Percentiles rank a stretch among this genome's conserved stretches.
These are phyloP conservation scores for Vombatus ursinus DNA, from an alignment of 2,113 vertebrate species.

Conservation along the genomic window DNA sequence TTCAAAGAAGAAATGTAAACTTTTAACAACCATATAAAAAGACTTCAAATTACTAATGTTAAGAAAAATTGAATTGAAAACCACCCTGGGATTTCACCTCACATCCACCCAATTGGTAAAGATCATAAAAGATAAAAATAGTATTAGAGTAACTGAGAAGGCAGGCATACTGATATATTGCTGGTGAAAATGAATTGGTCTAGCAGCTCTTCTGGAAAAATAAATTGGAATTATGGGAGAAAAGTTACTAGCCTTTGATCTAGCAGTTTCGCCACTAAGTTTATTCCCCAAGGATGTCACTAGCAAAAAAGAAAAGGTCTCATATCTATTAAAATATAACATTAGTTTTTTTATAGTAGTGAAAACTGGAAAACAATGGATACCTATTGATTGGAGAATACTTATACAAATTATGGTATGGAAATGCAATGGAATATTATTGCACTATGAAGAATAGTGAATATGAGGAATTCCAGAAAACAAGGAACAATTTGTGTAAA, in stretches of 20 bases:
- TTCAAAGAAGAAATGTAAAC: neutral
- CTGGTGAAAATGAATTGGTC: neutral
- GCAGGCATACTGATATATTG: neutral
- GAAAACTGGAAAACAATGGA: neutral
- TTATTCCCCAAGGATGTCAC: neutral
- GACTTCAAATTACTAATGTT: neutral
- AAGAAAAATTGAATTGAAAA: neutral
- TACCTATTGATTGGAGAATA: neutral
- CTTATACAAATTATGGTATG: neutral
- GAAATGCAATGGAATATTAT: neutral
- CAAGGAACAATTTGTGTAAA: too few species aligned
- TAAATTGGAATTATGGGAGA: neutral
- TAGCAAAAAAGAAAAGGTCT: neutral
- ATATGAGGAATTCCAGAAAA: too few species aligned
- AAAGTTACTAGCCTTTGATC: neutral
- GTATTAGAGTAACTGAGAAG: neutral
- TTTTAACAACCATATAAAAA: neutral
- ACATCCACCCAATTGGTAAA: neutral
- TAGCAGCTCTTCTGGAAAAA: neutral
- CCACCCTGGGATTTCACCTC: neutral
- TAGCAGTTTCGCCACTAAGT: neutral
- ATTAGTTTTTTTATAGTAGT: neutral
- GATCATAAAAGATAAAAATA: neutral
- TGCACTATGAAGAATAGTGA: neutral
- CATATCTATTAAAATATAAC: neutral